Conservation (phyloP, 2,888 invertebrate genomes). For the Parthenolecanium corni region DNA sequence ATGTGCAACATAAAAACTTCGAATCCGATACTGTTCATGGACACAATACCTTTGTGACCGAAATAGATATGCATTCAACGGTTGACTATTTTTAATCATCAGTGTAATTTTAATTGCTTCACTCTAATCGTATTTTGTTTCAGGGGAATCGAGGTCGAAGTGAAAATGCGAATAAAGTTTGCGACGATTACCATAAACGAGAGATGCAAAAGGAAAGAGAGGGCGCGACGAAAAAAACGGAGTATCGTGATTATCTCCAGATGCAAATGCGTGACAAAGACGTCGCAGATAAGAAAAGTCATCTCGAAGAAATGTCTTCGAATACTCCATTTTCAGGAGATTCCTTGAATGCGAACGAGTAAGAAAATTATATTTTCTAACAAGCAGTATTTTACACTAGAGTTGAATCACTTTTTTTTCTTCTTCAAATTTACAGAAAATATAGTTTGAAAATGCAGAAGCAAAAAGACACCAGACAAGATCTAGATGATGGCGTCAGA, state of each 20-base stretch:
- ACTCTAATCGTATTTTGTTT: too few relatives aligned
- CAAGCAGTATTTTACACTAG: too few relatives aligned
- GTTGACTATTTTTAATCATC: too few relatives aligned
- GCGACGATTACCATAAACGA: background rate
- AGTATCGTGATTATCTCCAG: background rate
- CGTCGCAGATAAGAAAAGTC: background rate
- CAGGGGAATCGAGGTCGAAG: background rate
- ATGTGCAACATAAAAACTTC: too few relatives aligned
- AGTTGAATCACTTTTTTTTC: too few relatives aligned
- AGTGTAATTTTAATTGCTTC: too few relatives aligned
- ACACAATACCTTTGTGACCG: too few relatives aligned
- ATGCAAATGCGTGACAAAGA: background rate
- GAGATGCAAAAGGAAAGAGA: background rate
- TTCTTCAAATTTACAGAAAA: background rate
- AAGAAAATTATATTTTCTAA: background rate
- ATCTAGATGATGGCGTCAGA: background rate
- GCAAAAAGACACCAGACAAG: background rate
- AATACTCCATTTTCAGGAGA: background rate
- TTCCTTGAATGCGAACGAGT: background rate
- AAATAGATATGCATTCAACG: too few relatives aligned
- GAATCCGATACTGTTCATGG: too few relatives aligned
- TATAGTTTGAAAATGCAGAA: background rate
- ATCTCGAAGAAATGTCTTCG: background rate
- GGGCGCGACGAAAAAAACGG: background rate
- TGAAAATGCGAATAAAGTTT: background rate